A percentile compares a stretch with the other conserved stretches of the same genome.
Conservation (phyloP, 2,888 invertebrate genomes). For the Nemotelus nigrinus region DNA sequence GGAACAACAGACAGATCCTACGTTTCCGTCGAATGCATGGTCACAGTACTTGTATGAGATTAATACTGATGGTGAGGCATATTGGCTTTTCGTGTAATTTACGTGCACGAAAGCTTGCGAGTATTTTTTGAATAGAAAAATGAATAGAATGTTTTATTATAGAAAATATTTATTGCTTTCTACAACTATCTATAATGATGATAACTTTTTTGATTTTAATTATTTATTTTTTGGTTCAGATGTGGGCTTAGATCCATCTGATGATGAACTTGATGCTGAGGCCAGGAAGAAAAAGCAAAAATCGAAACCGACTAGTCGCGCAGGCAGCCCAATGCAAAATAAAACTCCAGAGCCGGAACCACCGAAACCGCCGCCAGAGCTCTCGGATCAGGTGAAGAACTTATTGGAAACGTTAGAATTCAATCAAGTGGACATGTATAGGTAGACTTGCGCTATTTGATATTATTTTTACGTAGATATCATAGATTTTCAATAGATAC, state of each 20-base stretch:
- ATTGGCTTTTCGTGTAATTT: no score
- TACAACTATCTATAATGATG: no score
- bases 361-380: slow-evolving; percentile 54
- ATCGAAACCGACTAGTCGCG: slow-evolving; percentile 52
- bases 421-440: slow-evolving; percentile 64
- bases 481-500: no score
- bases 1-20: slow-evolving; percentile 74
- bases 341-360: slow-evolving; percentile 51
- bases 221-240: slow-evolving; percentile 53
- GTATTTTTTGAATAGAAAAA: no score
- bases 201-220: slow-evolving; percentile 56
- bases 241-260: slow-evolving; percentile 57
- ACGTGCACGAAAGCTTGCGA: no score
- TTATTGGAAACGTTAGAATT: slow-evolving; percentile 62
- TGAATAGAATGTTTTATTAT: no score
- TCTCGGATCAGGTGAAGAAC: slow-evolving; percentile 60
- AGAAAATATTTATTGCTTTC: no score
- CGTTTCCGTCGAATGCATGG: slow-evolving; percentile 76
- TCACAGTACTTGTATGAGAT: slow-evolving; percentile 72
- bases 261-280: slow-evolving; percentile 56
- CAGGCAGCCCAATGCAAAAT: slow-evolving; percentile 49
- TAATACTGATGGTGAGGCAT: slow-evolving; percentile 49
- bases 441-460: slow-evolving; percentile 54
- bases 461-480: no score
- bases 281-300: slow-evolving; percentile 56